Evolutionary conservation across 2,113 vertebrate genomes (phyloP).

Genomic region (Ctenomys sociabilis): DNA sequence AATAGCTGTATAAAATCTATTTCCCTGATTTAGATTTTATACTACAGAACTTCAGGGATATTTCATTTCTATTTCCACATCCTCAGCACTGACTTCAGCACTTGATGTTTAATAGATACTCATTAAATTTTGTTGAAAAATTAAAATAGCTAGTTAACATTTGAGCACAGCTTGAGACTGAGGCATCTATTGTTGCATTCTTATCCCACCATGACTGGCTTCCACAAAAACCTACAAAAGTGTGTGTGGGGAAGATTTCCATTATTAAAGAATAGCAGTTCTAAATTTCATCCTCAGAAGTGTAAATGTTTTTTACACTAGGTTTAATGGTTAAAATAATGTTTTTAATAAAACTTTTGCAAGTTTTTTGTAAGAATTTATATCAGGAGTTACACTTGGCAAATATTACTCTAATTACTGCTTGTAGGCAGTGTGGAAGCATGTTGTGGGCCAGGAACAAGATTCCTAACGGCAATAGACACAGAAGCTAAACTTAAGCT

Average conservation of each 20-base stretch:
- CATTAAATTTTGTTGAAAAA: constrained; percentile 64
- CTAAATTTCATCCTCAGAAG: constrained; percentile 36
- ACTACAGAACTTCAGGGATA: neutral
- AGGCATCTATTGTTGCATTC: constrained; percentile 35
- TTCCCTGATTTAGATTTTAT: neutral
- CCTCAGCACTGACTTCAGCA: constrained; percentile 19
- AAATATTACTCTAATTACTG: neutral
- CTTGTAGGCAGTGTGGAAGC: neutral
- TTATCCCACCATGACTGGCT: constrained; percentile 29
- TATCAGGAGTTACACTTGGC: neutral
- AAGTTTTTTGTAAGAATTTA: constrained; percentile 30
- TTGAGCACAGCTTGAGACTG: constrained; percentile 27
- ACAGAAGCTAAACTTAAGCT: neutral
- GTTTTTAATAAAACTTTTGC: neutral
- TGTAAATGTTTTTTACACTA: neutral
- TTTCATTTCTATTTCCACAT: constrained; percentile 34
- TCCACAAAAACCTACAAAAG: constrained; percentile 1
- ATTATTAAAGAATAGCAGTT: neutral
- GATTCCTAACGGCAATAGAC: neutral
- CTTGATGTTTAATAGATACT: constrained; percentile 50
- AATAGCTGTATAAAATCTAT: neutral
- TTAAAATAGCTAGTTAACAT: constrained; percentile 59
- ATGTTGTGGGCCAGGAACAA: neutral
- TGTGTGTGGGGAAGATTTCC: neutral
- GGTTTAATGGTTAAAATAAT: constrained; percentile 55